phyloP scores from a whole-genome alignment of 1,140 invertebrate genomes.

The Thaumetopoea pityocampa region DNA sequence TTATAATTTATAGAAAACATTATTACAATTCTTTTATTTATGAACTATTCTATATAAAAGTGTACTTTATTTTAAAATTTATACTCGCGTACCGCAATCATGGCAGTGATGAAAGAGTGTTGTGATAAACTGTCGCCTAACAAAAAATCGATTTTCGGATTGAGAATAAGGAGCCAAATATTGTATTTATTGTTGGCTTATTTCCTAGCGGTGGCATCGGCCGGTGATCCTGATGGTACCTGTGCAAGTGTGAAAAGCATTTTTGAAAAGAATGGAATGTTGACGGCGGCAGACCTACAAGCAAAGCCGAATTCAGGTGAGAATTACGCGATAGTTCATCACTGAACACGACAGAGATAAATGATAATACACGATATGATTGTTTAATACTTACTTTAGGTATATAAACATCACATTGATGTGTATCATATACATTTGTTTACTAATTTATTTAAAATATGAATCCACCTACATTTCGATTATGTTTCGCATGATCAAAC shows the following conservation, averaged over 20 bases:
- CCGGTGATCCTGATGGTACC: slow-evolving; percentile 47
- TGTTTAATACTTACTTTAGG: slow-evolving; percentile 4
- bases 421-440: too few relatives aligned
- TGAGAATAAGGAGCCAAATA: slow-evolving; percentile 61
- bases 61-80: slow-evolving; percentile 29
- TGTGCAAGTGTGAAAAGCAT: slow-evolving; percentile 62
- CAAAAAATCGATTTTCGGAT: slow-evolving; percentile 74
- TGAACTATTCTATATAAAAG: slow-evolving; percentile 38
- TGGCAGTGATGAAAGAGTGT: slow-evolving; percentile 71
- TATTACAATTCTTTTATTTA: slow-evolving; percentile 44
- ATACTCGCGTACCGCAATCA: slow-evolving; percentile 30
- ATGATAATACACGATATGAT: slow-evolving; percentile 36
- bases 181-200: slow-evolving; percentile 60
- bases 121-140: slow-evolving; percentile 69
- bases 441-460: too few relatives aligned
- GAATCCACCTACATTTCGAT: too few relatives aligned
- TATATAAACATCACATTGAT: too few relatives aligned
- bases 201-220: slow-evolving; percentile 42
- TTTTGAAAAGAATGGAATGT: slow-evolving; percentile 65
- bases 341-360: slow-evolving; percentile 42
- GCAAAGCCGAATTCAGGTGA: slow-evolving; percentile 67
- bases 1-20: slow-evolving; percentile 47
- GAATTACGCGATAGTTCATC: slow-evolving; percentile 49
- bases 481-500: too few relatives aligned
- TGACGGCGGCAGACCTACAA: slow-evolving; percentile 52